A percentile compares a stretch with the other conserved stretches of the same genome.
phyloP scores from a whole-genome alignment of 1,140 invertebrate genomes.

The Paracyclopina nana region DNA sequence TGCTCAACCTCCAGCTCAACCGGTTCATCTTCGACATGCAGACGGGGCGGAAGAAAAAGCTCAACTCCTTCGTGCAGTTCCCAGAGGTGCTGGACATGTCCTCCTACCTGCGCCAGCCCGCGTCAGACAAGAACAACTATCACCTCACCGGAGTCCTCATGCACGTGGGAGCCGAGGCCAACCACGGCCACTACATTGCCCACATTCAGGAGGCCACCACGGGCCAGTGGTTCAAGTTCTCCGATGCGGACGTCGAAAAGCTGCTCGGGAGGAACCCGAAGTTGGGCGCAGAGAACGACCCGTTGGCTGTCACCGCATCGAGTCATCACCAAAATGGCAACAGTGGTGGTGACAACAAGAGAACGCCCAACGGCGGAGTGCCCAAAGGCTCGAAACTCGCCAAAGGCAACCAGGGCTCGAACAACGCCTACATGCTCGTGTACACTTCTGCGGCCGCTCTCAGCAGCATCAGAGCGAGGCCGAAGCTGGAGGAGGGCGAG shows the following conservation, averaged over 20 bases:
- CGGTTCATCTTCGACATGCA: slow-evolving; percentile 46
- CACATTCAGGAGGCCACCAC: slow-evolving; percentile 35
- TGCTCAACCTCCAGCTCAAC: slow-evolving; percentile 45
- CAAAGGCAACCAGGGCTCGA: slow-evolving; percentile 28
- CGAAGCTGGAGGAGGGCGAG: not conserved
- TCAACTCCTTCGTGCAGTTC: slow-evolving; percentile 43
- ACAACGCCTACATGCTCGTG: slow-evolving; percentile 44
- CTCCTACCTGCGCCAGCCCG: slow-evolving; percentile 26
- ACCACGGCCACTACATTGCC: slow-evolving; percentile 49
- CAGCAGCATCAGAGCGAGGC: not conserved
- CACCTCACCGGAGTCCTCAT: slow-evolving; percentile 42
- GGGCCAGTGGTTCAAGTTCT: slow-evolving; percentile 36
- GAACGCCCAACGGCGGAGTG: slow-evolving; percentile 7
- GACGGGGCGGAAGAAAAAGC: slow-evolving; percentile 41
- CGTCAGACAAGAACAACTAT: slow-evolving; percentile 29
- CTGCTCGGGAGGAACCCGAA: slow-evolving; percentile 32
- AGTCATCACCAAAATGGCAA: slow-evolving; percentile 26
- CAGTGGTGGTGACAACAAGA: slow-evolving; percentile 22
- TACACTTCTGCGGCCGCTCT: slow-evolving; percentile 27
- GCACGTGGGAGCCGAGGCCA: slow-evolving; percentile 41
- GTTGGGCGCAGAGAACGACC: slow-evolving; percentile 31
- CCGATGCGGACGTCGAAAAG: not conserved
- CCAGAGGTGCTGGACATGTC: slow-evolving; percentile 46
- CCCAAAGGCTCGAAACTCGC: slow-evolving; percentile 16
- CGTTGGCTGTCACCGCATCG: slow-evolving; percentile 28